Evolutionary conservation across 2,797 vertebrate species (phyloP).

Genomic region (Myioborus melanocephalus): DNA sequence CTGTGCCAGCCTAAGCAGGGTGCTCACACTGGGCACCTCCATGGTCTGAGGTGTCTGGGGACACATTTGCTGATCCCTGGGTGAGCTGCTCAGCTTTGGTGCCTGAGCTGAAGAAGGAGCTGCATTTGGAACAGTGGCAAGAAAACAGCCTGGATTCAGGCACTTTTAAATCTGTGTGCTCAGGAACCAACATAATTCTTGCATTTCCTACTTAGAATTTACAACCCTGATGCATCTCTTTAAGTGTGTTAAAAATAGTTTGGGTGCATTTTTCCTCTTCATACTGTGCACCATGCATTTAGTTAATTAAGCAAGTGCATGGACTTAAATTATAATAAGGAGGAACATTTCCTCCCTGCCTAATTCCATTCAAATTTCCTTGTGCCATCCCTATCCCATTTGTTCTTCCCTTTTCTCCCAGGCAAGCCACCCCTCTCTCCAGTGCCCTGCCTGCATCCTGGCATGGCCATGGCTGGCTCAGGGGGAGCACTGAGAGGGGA

Average conservation of each 20-base stretch:
- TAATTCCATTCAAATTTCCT: neutral
- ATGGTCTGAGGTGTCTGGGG: rapidly evolving
- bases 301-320: slow-evolving; percentile 14
- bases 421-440: neutral
- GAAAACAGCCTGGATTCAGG: neutral
- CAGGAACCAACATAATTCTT: neutral
- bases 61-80: neutral
- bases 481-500: neutral
- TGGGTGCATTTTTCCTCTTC: slow-evolving; percentile 1
- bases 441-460: neutral
- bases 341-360: neutral
- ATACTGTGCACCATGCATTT: neutral
- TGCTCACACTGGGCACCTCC: neutral
- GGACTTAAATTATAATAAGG: neutral
- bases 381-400: neutral
- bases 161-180: neutral
- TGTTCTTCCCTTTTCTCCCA: neutral
- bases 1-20: neutral
- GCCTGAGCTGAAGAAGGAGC: neutral
- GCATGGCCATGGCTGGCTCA: rapidly evolving
- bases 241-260: slow-evolving; percentile 27
- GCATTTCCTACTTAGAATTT: neutral
- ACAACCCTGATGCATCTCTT: neutral
- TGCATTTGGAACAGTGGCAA: neutral
- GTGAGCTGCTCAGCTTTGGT: neutral